A percentile compares a stretch with the other conserved stretches of the same genome.
Evolutionary conservation across 2,888 invertebrate genomes (phyloP).

Genomic region (Leucophenga maculata): DNA sequence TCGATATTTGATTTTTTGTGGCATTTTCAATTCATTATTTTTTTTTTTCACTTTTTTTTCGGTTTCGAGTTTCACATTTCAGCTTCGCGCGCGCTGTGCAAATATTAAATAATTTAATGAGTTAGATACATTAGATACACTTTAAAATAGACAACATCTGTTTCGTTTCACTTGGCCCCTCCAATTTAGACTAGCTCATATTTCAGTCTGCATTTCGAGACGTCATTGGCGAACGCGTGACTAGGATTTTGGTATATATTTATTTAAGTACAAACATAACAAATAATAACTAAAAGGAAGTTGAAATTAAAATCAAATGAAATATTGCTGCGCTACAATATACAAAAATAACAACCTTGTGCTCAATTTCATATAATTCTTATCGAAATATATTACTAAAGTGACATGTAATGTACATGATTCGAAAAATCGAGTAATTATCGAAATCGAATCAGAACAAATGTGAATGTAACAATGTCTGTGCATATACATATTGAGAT

Average conservation of each 20-base stretch:
- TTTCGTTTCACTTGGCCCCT: too few species aligned
- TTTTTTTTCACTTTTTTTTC: neutral
- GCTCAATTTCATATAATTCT: neutral
- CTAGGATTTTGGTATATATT: neutral
- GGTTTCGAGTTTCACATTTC: neutral
- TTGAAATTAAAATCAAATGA: constrained; percentile 10
- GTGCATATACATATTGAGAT: too few species aligned
- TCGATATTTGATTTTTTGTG: constrained; percentile 13
- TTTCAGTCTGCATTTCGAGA: too few species aligned
- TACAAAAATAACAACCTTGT: neutral
- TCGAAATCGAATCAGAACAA: neutral
- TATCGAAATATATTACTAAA: too few species aligned
- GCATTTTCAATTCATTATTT: constrained; percentile 1
- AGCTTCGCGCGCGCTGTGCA: neutral
- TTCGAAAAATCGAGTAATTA: neutral
- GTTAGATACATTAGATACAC: neutral
- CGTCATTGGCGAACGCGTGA: neutral
- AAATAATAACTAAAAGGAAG: neutral
- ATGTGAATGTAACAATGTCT: too few species aligned
- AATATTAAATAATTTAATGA: constrained; percentile 16
- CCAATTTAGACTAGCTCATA: too few species aligned
- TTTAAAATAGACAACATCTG: neutral
- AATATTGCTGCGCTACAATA: too few species aligned
- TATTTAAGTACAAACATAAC: neutral
- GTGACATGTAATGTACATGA: too few species aligned